These are phyloP conservation scores for Hemistola chrysoprasaria DNA, from an alignment of 2,888 invertebrate genomes.

Conservation along the genomic window DNA sequence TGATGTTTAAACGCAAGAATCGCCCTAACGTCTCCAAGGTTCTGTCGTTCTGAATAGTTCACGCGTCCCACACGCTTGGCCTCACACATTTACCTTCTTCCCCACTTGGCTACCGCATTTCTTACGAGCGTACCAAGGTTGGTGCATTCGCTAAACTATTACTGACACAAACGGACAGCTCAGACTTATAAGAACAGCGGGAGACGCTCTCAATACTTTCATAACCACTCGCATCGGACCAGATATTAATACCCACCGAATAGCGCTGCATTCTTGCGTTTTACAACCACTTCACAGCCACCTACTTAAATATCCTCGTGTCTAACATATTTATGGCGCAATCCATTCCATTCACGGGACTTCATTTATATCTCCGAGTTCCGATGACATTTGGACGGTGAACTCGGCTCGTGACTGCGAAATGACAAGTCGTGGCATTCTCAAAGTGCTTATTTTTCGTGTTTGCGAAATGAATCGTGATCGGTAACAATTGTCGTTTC, in stretches of 20 bases:
- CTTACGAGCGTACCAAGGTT: conserved; percentile 12
- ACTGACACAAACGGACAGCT: conserved; percentile 28
- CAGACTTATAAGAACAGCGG: conserved; percentile 29
- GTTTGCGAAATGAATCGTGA: conserved; percentile 78
- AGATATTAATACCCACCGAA: conserved; percentile 19
- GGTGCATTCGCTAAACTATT: conserved; percentile 23
- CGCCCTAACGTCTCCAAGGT: conserved; percentile 31
- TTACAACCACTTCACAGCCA: conserved; percentile 25
- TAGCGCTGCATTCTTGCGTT: conserved; percentile 31
- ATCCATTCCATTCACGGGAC: conserved; percentile 37
- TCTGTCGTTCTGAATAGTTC: conserved; percentile 40
- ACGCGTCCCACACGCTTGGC: conserved; percentile 20
- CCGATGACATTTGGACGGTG: conserved; percentile 64
- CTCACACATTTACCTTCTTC: conserved; percentile 45
- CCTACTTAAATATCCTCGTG: conserved; percentile 10
- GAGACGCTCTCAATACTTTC: conserved; percentile 23
- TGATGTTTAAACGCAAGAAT: conserved; percentile 30
- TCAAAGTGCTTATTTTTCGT: conserved; percentile 77
- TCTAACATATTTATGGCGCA: conserved; percentile 26
- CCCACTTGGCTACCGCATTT: conserved; percentile 37
- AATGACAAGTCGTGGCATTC: conserved; percentile 81
- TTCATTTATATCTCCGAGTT: conserved; percentile 35
- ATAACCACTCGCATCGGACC: conserved; percentile 17
- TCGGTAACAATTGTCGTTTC: conserved; percentile 67
- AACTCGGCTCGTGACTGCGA: conserved; percentile 64